Evolutionary conservation across 2,888 invertebrate genomes (phyloP), one percentile per base, ranked within the genome.

Genomic region (Suillia variegata): DNA sequence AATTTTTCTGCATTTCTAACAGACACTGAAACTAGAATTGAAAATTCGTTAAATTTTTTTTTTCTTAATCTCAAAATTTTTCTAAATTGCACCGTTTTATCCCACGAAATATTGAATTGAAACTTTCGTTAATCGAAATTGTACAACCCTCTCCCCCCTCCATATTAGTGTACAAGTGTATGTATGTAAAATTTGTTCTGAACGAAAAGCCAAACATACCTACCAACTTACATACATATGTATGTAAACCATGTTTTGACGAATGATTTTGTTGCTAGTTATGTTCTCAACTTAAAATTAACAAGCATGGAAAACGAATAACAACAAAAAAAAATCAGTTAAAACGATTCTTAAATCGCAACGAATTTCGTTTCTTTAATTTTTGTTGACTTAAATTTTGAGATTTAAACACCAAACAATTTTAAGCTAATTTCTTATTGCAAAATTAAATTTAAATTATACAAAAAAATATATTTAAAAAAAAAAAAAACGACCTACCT

Each of bases 181-280:
- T 75, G 75, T 74, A 71, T 74, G 70, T 74, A 74, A 71, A 66
- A 66, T 67, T 63, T 53, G n/a, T 38, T 38, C n/a, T n/a, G 12
- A 38, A 38, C 6, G 13, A 38, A 13, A 38, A 10, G 4, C 38
- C 6, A 38, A 31, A 31, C n/a, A n/a, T n/a, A n/a, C n/a, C n/a
- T n/a, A n/a, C n/a, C n/a, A n/a, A n/a, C 6, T 31, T 31, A 31
- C 31, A 31, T 8, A 31, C 31, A 31, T 8, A 31, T 31, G 6
- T 31, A 31, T 31, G 31, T 8, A 31, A 13, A n/a, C 15, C 38
- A 38, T n/a, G 13, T 50, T 64, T 61, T 20, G 62, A 53, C 59
- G 53, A 62, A 64, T 64, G 51, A 66, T 62, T 53, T 59, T 67
- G 64, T 66, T 63, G 63, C 67, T 66, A 69, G 68, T 61, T 62